Evolutionary conservation across 2,113 vertebrate species (phyloP).

Genomic region (Corydoras maculifer): DNA sequence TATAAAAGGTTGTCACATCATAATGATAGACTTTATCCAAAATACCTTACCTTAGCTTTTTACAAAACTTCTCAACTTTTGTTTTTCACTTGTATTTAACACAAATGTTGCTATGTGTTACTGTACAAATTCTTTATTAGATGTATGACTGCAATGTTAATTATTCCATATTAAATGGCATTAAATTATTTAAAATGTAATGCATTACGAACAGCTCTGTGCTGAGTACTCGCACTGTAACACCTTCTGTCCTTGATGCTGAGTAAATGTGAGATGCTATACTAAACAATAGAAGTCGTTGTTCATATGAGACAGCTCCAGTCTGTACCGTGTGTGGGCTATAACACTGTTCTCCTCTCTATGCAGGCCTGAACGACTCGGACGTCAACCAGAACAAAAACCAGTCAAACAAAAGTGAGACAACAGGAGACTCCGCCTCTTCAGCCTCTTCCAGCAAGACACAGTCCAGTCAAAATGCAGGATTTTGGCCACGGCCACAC

Average conservation of each 20-base stretch:
- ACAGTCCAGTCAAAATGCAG: constrained; percentile 76
- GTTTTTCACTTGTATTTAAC: too few relatives aligned
- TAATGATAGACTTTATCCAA: too few relatives aligned
- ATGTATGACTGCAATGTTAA: too few relatives aligned
- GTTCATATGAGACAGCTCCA: constrained; percentile 76
- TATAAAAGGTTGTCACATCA: too few relatives aligned
- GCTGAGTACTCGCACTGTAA: neutral
- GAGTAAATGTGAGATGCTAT: constrained; percentile 16
- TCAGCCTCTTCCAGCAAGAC: constrained; percentile 75
- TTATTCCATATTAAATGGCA: too few relatives aligned
- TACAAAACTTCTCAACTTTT: too few relatives aligned
- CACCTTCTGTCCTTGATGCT: constrained; percentile 10
- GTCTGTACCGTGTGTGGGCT: constrained; percentile 52
- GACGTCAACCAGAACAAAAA: constrained; percentile 96
- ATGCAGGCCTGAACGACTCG: constrained; percentile 83
- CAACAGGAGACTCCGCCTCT: constrained; percentile 89
- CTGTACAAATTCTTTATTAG: too few relatives aligned
- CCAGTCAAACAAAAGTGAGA: constrained; percentile 76
- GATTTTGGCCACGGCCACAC: constrained; percentile 83
- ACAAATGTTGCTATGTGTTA: too few relatives aligned
- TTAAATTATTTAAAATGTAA: too few relatives aligned
- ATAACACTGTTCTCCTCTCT: constrained; percentile 77
- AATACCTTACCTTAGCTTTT: too few relatives aligned
- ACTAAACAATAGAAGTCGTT: constrained; percentile 69
- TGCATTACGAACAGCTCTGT: too few relatives aligned